Evolutionary conservation across 2,888 invertebrate species (phyloP), one percentile per base, ranked within the genome.

Genomic region (Ceriagrion tenellum): DNA sequence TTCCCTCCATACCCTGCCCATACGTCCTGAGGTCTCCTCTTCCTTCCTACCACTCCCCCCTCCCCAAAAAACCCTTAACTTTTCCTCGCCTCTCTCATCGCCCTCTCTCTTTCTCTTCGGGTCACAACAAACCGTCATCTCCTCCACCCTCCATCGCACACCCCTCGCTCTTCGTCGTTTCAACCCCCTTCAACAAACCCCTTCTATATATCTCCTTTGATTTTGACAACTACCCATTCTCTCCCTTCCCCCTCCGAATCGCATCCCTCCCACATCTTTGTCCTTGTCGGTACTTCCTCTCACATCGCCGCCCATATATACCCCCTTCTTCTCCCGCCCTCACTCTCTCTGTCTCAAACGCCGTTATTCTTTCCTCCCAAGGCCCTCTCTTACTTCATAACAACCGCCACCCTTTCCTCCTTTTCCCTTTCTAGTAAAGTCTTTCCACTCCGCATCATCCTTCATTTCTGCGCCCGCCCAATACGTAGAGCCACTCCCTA

Each of bases 81-180:
- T 81, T 81, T 35, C 81, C 35, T 35, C 81, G 81, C 81, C 81
- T 35, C 35, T 8, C 81, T 81, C 81, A 81, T 35, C 35, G 8
- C 47, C 47, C 47, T 47, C 47, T 47, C 47, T 47, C 47, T 81
- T n/a, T 81, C 81, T 81, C 81, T 35, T 81, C 81, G 81, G 81
- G 35, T 81, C 81, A 81, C 81, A 35, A 30, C 81, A 81, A 59
- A 35, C 81, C 81, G 81, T 81, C 81, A 35, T 81, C 81, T 81
- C 81, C 18, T 35, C 81, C 16, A 35, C 35, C 35, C 81, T 20
- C 12, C 59, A 20, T 35, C 35, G 30, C 35, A 30, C 0, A 35
- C 81, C 35, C 16, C 35, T 35, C 35, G 12, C 81, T 69, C 81
- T 81, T 26, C 69, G 10, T 26, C 69, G 26, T n/a, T 59, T 16